These are phyloP conservation scores for Tenthredo livida DNA, from an alignment of 2,888 invertebrate species.

Conservation along the genomic window DNA sequence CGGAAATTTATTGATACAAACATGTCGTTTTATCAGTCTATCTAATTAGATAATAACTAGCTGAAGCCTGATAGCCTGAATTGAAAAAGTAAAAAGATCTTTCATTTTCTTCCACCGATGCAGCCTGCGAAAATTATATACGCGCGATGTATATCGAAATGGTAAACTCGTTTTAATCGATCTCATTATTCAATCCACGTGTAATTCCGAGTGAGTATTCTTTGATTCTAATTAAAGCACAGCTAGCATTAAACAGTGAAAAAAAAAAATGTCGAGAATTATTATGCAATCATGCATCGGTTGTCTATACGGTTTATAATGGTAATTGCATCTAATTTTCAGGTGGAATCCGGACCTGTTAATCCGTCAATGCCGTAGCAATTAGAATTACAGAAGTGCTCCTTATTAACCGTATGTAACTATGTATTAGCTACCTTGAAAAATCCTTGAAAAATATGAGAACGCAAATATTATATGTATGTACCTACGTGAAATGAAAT, in stretches of 20 bases:
- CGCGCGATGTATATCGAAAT: background rate
- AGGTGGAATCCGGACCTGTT: conserved; percentile 54
- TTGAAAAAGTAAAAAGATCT: background rate
- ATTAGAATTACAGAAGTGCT: conserved; percentile 44
- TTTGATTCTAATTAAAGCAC: conserved; percentile 13
- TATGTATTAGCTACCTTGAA: conserved; percentile 22
- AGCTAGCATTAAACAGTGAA: background rate
- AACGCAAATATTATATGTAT: background rate
- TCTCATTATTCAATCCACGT: background rate
- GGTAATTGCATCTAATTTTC: conserved; percentile 51
- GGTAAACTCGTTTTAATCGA: background rate
- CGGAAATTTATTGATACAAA: background rate
- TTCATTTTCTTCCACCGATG: background rate
- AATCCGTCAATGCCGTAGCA: conserved; percentile 43
- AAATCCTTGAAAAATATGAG: conserved; percentile 36
- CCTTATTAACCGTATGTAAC: conserved; percentile 13
- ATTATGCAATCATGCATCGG: conserved; percentile 28
- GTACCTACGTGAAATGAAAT: conserved; percentile 24
- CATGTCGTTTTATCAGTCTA: background rate
- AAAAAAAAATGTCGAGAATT: background rate
- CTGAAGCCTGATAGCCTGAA: background rate
- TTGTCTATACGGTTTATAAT: conserved; percentile 14
- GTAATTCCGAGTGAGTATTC: background rate
- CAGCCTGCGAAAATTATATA: background rate
- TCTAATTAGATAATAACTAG: background rate